These are phyloP conservation scores for Eretmochelys imbricata DNA, from an alignment of 2,113 vertebrate genomes.

Conservation along the genomic window DNA sequence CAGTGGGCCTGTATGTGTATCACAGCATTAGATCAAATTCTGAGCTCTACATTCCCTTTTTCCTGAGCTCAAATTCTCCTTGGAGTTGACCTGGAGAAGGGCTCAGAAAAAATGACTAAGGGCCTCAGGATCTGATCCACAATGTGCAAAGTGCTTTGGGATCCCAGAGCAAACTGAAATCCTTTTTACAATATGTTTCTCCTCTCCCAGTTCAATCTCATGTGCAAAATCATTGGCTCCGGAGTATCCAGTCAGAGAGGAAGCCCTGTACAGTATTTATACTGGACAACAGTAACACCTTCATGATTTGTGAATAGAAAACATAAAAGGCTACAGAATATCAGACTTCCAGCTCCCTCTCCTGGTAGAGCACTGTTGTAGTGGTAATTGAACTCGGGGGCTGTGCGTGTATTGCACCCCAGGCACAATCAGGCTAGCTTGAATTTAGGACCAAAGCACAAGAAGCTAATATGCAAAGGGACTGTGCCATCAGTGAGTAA, in stretches of 20 bases:
- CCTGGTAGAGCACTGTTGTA: conserved; percentile 54
- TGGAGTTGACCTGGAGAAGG: not conserved
- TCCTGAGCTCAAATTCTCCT: not conserved
- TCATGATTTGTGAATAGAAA: not conserved
- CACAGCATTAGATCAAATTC: not conserved
- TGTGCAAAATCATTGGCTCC: not conserved
- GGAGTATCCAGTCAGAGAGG: not conserved
- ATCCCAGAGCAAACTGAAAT: not conserved
- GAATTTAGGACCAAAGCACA: not conserved
- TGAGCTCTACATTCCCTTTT: not conserved
- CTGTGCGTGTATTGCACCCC: not conserved
- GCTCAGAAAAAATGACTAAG: not conserved
- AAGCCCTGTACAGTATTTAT: not conserved
- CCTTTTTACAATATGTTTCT: not conserved
- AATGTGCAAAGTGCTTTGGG: not conserved
- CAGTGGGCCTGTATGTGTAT: not conserved
- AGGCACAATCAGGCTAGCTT: rapidly evolving
- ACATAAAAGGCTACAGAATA: conserved; percentile 56
- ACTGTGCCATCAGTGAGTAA: rapidly evolving
- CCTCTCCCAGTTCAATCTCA: not conserved
- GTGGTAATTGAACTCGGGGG: not conserved
- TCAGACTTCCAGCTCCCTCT: conserved; percentile 70
- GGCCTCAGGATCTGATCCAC: not conserved
- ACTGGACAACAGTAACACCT: not conserved
- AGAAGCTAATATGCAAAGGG: not conserved